phyloP scores from a whole-genome alignment of 2,888 invertebrate genomes.

The Dromius quadrimaculatus region DNA sequence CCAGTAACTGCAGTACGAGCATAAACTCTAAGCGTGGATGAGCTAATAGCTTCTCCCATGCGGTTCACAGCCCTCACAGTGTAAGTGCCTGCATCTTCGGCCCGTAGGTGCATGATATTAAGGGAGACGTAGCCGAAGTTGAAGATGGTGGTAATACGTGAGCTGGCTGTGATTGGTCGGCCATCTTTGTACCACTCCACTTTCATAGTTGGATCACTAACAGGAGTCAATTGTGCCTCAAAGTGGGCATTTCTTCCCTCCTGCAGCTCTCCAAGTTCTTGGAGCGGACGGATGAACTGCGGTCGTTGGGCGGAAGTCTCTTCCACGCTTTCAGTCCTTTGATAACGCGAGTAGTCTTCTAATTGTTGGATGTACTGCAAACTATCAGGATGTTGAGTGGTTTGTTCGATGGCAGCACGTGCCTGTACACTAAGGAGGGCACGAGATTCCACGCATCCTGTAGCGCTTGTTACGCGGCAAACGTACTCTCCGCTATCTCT shows the following conservation, averaged over 20 bases:
- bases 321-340: conserved; percentile 86
- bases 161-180: conserved; percentile 94
- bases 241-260: conserved; percentile 94
- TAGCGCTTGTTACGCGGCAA: conserved; percentile 87
- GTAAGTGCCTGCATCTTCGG: conserved; percentile 97
- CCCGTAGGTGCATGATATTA: conserved; percentile 97
- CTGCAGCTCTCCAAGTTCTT: conserved; percentile 86
- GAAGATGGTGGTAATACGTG: conserved; percentile 96
- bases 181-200: conserved; percentile 98
- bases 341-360: conserved; percentile 90
- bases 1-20: conserved; percentile 86
- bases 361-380: conserved; percentile 90
- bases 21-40: conserved; percentile 81
- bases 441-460: conserved; percentile 88
- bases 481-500: conserved; percentile 93
- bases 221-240: conserved; percentile 91
- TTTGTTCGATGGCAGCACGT: conserved; percentile 86
- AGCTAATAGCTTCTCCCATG: conserved; percentile 90
- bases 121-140: conserved; percentile 99
- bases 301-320: conserved; percentile 85
- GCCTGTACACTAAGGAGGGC: conserved; percentile 85
- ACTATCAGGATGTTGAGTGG: conserved; percentile 92
- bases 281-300: conserved; percentile 88
- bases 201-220: conserved; percentile 93
- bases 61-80: conserved; percentile 92